Conservation (phyloP, 1,140 invertebrate genomes). For the Phthorimaea operculella region DNA sequence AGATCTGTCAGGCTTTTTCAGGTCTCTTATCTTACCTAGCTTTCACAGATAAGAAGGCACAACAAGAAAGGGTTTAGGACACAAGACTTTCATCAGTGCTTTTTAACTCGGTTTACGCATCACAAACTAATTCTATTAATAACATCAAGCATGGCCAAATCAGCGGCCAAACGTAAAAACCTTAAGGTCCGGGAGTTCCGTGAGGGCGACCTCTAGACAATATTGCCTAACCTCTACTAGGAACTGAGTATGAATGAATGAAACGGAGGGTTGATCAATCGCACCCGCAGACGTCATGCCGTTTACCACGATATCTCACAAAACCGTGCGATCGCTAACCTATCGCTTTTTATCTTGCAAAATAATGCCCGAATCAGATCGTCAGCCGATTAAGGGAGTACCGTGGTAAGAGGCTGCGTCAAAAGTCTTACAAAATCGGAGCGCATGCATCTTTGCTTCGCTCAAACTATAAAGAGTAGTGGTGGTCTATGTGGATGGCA, state of each 20-base stretch:
- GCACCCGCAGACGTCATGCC: constrained; percentile 39
- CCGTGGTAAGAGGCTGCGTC: constrained; percentile 46
- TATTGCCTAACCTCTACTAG: constrained; percentile 51
- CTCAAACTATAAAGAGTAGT: constrained; percentile 62
- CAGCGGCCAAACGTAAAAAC: too few species aligned
- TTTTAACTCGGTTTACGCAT: too few species aligned
- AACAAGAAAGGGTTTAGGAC: too few species aligned
- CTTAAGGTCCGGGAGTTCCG: constrained; percentile 34
- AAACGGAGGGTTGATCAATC: constrained; percentile 55
- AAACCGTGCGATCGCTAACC: neutral
- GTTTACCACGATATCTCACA: constrained; percentile 30
- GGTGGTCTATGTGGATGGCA: constrained; percentile 52
- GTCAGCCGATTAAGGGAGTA: neutral
- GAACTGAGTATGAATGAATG: constrained; percentile 48
- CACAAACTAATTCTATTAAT: too few species aligned
- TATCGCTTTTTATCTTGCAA: constrained; percentile 12
- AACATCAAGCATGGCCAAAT: too few species aligned
- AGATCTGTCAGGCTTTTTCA: too few species aligned
- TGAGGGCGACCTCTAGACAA: constrained; percentile 41
- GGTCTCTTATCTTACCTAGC: too few species aligned
- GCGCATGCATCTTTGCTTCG: constrained; percentile 56
- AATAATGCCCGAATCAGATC: constrained; percentile 3
- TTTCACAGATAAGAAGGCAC: too few species aligned
- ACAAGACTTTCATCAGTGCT: too few species aligned
- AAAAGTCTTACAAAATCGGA: constrained; percentile 61